Percentiles rank a stretch among this genome's conserved stretches.
phyloP scores from a whole-genome alignment of 2,113 vertebrate genomes.

The Crotalus viridis region DNA sequence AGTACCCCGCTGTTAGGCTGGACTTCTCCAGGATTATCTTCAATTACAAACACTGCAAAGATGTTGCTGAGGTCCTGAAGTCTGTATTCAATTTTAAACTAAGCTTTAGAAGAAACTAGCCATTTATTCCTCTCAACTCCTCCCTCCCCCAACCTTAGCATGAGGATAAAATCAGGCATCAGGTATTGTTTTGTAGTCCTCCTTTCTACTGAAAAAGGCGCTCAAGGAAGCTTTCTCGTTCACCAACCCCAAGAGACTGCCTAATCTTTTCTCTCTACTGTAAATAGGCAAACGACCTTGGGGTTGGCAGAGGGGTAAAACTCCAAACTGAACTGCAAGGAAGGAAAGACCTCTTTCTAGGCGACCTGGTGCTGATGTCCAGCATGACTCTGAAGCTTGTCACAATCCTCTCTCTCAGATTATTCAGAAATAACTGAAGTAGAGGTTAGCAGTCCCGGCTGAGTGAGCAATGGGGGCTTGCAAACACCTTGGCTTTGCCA shows the following conservation, averaged over 20 bases:
- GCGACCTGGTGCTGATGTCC: background rate
- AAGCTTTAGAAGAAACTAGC: background rate
- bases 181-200: background rate
- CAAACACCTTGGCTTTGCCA: background rate
- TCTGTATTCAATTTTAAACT: background rate
- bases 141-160: rapidly evolving
- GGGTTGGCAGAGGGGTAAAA: background rate
- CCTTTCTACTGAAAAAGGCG: background rate
- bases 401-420: background rate
- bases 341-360: background rate
- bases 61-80: background rate
- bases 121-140: background rate
- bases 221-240: background rate
- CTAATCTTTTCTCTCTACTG: background rate
- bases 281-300: background rate
- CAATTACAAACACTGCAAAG: background rate
- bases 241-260: background rate
- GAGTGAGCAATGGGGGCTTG: background rate
- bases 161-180: background rate
- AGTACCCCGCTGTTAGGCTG: background rate
- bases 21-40: background rate
- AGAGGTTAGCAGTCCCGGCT: background rate
- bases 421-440: background rate
- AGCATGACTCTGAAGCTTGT: background rate
- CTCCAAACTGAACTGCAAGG: background rate